Evolutionary conservation across 53 echinoderm and acorn worm species (phyloP), one percentile per base, ranked within the genome.

Genomic region (Luidia sarsii): DNA sequence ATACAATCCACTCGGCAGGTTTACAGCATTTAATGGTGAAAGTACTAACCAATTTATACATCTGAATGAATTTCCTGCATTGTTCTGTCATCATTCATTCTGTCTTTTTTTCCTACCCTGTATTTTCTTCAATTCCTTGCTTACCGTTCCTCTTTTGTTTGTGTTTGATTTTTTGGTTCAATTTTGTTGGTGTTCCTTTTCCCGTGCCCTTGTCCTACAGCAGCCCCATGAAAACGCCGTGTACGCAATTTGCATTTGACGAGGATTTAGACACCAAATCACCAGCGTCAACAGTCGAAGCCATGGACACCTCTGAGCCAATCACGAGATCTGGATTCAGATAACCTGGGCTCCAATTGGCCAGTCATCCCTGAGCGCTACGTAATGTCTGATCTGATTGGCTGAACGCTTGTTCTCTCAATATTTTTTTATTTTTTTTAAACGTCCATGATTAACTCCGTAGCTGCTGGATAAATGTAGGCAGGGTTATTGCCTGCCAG

Each of bases 231-330:
- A 90, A 87, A 87, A 94, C 90, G 23, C 90, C 92, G 37, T 93
- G 87, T 64, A 87, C 92, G 50, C 95, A 95, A 54, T 95, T 95
- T 87, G 95, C 95, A 79, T 95, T 95, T 57, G 95, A 95, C 18
- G 95, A 95, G 70, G 95, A 95, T 45, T 82, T 90, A 3, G 57
- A 81, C 18, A 54, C 94, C 22, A 86, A 90, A 61, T 68, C 90
- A 31, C 85, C 81, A 13, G 64, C 81, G 11, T 62, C 63, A 6
- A 90, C 86, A 16, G 94, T 87, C 0, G 95, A 95, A 55, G 92
- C 92, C 23, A 95, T 95, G 95, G 95, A 95, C 48, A 95, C 95
- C 9, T 92, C 84, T 33, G 95, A 95, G 67, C 71, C 88, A 3
- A 81, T 71, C 30, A 75, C 75, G 8, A 77, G 68, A 19, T 60